phyloP scores from a whole-genome alignment of 1,140 invertebrate species.

The Whitmania pigra region DNA sequence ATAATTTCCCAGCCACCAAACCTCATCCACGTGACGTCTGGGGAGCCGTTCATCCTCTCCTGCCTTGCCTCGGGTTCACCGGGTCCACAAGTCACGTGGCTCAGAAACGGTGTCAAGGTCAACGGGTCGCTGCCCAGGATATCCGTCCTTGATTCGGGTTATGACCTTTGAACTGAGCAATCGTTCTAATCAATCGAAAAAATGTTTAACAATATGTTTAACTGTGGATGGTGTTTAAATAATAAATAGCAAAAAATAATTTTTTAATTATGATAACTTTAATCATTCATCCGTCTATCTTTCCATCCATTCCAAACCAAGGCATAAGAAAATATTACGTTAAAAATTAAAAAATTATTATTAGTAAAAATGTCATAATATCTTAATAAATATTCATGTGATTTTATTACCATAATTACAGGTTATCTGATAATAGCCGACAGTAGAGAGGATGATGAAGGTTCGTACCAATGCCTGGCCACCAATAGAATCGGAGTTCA shows the following conservation, averaged over 20 bases:
- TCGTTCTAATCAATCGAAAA: too few relatives aligned
- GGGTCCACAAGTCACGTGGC: constrained; percentile 34
- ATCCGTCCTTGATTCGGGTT: constrained; percentile 33
- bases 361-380: too few relatives aligned
- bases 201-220: too few relatives aligned
- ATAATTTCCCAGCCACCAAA: constrained; percentile 35
- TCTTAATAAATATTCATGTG: too few relatives aligned
- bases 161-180: not conserved
- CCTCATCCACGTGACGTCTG: constrained; percentile 31
- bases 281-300: too few relatives aligned
- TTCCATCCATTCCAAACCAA: too few relatives aligned
- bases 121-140: constrained; percentile 27
- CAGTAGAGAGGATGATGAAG: constrained; percentile 33
- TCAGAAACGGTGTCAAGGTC: constrained; percentile 33
- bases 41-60: constrained; percentile 34
- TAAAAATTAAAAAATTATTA: too few relatives aligned
- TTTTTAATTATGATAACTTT: too few relatives aligned
- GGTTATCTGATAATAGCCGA: constrained; percentile 37
- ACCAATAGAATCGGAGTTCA: constrained; percentile 38
- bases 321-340: too few relatives aligned
- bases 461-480: constrained; percentile 37
- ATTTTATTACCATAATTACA: constrained; percentile 18
- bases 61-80: constrained; percentile 36
- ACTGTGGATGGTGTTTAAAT: too few relatives aligned
- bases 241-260: too few relatives aligned